These are phyloP conservation scores for Porites rus DNA, from an alignment of 92 coral and sea anemone genomes.

Conservation along the genomic window DNA sequence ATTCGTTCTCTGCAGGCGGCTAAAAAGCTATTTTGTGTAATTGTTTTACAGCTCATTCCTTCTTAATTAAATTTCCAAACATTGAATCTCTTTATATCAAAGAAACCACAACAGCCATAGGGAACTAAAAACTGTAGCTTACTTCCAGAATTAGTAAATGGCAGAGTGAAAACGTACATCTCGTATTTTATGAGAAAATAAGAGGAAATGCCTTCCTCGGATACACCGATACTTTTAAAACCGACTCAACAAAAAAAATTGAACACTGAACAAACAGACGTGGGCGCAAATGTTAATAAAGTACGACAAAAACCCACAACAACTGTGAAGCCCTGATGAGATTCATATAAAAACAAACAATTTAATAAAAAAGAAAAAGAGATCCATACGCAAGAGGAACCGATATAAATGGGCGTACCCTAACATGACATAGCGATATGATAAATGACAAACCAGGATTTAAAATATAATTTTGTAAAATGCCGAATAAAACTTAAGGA, in stretches of 20 bases:
- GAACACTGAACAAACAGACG: neutral
- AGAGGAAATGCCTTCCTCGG: neutral
- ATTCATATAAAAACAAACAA: slow-evolving; percentile 20
- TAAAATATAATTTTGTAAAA: too few species aligned
- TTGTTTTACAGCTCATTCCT: slow-evolving; percentile 14
- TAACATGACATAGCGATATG: neutral
- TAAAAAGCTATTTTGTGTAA: neutral
- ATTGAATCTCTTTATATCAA: neutral
- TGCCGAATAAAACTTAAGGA: too few species aligned
- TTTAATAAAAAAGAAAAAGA: neutral
- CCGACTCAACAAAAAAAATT: too few species aligned
- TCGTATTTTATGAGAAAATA: neutral
- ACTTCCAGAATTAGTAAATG: neutral
- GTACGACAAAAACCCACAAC: slow-evolving; percentile 12
- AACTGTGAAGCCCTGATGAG: slow-evolving; percentile 11
- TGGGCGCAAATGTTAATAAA: neutral
- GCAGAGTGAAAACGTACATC: neutral
- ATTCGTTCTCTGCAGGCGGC: slow-evolving; percentile 6
- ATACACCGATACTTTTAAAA: too few species aligned
- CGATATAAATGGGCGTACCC: slow-evolving; percentile 8
- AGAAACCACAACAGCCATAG: slow-evolving; percentile 3
- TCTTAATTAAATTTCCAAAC: slow-evolving; percentile 36
- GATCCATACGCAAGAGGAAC: neutral
- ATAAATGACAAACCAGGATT: neutral
- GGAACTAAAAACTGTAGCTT: neutral